Evolutionary conservation across 2,113 vertebrate genomes (phyloP).

Genomic region (Trogon melanurus): DNA sequence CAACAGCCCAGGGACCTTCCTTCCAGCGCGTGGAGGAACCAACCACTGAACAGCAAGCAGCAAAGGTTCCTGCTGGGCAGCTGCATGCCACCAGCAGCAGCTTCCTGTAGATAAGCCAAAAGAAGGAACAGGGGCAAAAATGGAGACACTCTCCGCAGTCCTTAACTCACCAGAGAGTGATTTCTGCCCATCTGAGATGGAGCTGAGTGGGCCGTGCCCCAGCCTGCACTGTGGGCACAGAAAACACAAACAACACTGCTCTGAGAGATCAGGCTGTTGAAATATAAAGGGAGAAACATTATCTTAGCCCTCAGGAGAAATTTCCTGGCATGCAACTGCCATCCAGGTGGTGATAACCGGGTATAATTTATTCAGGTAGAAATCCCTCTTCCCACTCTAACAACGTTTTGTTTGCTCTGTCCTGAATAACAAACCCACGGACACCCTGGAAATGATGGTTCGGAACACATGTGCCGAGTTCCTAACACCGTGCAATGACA

Average conservation of each 20-base stretch:
- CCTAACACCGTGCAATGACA: neutral
- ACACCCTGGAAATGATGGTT: neutral
- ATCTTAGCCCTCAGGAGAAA: neutral
- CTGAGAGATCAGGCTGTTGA: neutral
- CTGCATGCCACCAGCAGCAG: neutral
- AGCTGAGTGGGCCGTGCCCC: neutral
- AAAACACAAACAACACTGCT: neutral
- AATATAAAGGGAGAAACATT: neutral
- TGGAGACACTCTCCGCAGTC: neutral
- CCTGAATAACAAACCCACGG: neutral
- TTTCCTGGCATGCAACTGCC: neutral
- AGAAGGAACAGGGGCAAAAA: neutral
- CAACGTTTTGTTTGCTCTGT: constrained; percentile 21
- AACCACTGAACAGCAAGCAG: neutral
- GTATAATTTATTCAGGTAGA: constrained; percentile 37
- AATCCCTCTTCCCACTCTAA: constrained; percentile 29
- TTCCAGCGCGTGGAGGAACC: neutral
- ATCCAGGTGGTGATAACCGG: neutral
- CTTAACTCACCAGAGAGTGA: neutral
- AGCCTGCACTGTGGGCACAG: neutral
- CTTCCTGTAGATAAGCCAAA: neutral
- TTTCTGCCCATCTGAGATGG: neutral
- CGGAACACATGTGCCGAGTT: neutral
- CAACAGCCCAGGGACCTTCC: neutral
- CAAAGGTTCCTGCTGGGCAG: neutral